Evolutionary conservation across 2,113 vertebrate genomes (phyloP).

Genomic region (Scartelaos histophorus): DNA sequence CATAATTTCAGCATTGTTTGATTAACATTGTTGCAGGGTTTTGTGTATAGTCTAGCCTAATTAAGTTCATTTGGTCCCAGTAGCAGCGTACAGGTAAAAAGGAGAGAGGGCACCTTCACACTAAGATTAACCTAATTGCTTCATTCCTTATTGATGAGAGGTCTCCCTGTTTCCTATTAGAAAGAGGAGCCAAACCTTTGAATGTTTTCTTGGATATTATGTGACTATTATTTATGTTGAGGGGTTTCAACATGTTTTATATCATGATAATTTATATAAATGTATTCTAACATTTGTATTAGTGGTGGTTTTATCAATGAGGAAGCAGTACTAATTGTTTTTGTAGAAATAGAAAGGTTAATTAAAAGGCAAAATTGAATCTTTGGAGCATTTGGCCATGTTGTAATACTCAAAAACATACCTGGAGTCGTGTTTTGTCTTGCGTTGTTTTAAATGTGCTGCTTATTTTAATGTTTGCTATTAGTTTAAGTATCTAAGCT

Average conservation of each 20-base stretch:
- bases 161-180: slow-evolving; percentile 37
- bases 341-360: too few relatives aligned
- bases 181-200: slow-evolving; percentile 21
- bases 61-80: slow-evolving; percentile 40
- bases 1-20: not conserved
- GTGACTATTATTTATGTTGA: slow-evolving; percentile 33
- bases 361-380: too few relatives aligned
- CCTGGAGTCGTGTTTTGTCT: too few relatives aligned
- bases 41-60: slow-evolving; percentile 7
- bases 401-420: too few relatives aligned
- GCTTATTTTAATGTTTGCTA: not conserved
- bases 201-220: slow-evolving; percentile 49
- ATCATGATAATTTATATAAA: not conserved
- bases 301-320: too few relatives aligned
- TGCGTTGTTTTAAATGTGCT: too few relatives aligned
- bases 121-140: slow-evolving; percentile 70
- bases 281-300: too few relatives aligned
- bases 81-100: slow-evolving; percentile 39
- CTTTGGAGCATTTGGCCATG: too few relatives aligned
- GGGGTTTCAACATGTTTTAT: not conserved
- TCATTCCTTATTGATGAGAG: slow-evolving; percentile 73
- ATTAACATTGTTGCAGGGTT: not conserved
- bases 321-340: too few relatives aligned
- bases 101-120: slow-evolving; percentile 65
- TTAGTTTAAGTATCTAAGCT: not conserved